phyloP scores from a whole-genome alignment of 2,888 invertebrate genomes.

The Cetonia aurata region DNA sequence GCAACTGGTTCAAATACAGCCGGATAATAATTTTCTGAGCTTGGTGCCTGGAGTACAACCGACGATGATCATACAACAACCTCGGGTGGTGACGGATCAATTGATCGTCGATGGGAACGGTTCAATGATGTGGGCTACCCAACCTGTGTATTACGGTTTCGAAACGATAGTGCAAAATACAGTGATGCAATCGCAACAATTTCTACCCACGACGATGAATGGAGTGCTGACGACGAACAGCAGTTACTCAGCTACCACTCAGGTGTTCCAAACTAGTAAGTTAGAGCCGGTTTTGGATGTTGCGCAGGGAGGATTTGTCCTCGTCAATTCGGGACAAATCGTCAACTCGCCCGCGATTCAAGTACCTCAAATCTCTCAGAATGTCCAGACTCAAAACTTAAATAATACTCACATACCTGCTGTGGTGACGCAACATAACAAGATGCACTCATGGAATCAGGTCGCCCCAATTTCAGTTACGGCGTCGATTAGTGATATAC shows the following conservation, averaged over 20 bases:
- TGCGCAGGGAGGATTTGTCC: slow-evolving; percentile 76
- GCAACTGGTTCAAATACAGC: slow-evolving; percentile 68
- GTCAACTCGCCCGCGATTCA: slow-evolving; percentile 61
- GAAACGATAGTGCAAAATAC: slow-evolving; percentile 91
- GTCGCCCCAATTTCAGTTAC: slow-evolving; percentile 13
- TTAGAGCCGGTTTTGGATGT: slow-evolving; percentile 85
- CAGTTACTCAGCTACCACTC: slow-evolving; percentile 87
- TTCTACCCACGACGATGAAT: slow-evolving; percentile 84
- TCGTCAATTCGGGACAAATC: slow-evolving; percentile 75
- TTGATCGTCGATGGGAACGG: slow-evolving; percentile 64
- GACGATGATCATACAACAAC: slow-evolving; percentile 63
- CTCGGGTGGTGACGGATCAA: slow-evolving; percentile 61
- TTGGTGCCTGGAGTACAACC: slow-evolving; percentile 63
- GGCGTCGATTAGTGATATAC: slow-evolving; percentile 50
- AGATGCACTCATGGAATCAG: slow-evolving; percentile 34
- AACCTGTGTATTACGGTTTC: slow-evolving; percentile 84
- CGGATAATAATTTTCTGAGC: slow-evolving; percentile 64
- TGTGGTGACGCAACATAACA: slow-evolving; percentile 44
- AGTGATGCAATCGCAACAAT: slow-evolving; percentile 90
- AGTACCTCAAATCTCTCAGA: slow-evolving; percentile 43
- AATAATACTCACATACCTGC: slow-evolving; percentile 26
- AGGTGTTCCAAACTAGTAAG: slow-evolving; percentile 88
- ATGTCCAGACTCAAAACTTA: slow-evolving; percentile 38
- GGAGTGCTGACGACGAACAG: slow-evolving; percentile 85
- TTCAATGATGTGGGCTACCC: slow-evolving; percentile 61